Base-by-base conservation (phyloP, 2,113 vertebrate species). In the Brachyhypopomus gauderio region DNA sequence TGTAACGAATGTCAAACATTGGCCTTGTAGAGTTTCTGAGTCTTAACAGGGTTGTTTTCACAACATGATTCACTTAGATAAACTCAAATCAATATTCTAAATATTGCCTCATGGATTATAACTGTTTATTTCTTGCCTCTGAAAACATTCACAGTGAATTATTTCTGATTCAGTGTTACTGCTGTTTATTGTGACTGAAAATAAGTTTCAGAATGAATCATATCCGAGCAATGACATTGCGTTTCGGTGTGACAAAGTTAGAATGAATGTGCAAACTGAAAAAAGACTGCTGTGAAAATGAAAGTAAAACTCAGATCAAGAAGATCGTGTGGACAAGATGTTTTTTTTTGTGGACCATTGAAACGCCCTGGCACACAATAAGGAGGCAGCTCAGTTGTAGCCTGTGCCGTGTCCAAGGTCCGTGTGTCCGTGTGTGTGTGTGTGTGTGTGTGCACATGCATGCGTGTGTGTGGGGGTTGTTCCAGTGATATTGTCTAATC, bases 401-500 rank as follows among this genome's bases (percentile, higher is more conserved):
- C n/a, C n/a, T 63, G 16, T 70, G 17, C 64, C 55, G 34, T 20
- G 19, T 69, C 74, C 64, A 36, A 63, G 41, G 56, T 48, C 17
- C 11, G 11, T n/a, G 41, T 41, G 5, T 41, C 0, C 1, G 72
- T 73, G 45, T 79, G 79, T 70, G 55, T 77, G 5, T 48, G 60
- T 70, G 59, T 74, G 77, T 74, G 63, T 48, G 41, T 52, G 74
- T 78, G 70, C 77, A 23, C 75, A 77, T 38, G 8, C 73, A 45
- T 77, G 5, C 34, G 60, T 60, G 59, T 74, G 77, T 74, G 63
- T 48, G 45, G 38, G 75, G 11, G 74, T 78, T 79, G 75, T 60
- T 71, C 38, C 20, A 79, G 75, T 79, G 72, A 67, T 81, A 22
- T 75, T 77, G 75, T 66, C 71, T 63, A 72, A 73, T 87, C 75